Percentiles rank a stretch among this genome's conserved stretches.
Evolutionary conservation across 2,113 vertebrate genomes (phyloP).

Genomic region (Mobula birostris): DNA sequence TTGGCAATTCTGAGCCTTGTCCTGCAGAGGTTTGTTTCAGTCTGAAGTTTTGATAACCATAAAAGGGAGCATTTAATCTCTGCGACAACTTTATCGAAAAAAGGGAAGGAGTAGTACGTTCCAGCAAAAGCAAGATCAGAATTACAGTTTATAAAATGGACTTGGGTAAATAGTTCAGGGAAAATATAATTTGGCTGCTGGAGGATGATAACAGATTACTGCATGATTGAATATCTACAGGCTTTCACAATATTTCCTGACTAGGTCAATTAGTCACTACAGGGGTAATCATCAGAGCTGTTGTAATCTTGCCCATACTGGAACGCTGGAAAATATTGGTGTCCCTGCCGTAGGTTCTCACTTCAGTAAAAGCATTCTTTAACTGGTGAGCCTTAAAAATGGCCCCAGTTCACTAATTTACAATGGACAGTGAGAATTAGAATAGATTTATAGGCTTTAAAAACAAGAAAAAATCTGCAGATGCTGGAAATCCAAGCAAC

Average conservation of each 20-base stretch:
- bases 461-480: too few relatives aligned
- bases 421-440: background rate
- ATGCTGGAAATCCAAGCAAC: too few relatives aligned
- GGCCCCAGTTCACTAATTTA: background rate
- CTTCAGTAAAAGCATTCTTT: background rate
- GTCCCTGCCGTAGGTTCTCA: background rate
- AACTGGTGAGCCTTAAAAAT: background rate
- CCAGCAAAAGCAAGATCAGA: background rate
- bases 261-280: too few relatives aligned
- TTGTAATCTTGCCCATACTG: background rate
- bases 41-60: background rate
- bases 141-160: background rate
- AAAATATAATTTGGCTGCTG: background rate
- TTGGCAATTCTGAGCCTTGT: background rate
- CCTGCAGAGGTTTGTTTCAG: background rate
- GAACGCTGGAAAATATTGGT: background rate
- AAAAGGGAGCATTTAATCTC: background rate
- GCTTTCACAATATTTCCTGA: background rate
- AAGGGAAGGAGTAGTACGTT: background rate
- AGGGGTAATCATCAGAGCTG: background rate
- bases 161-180: background rate
- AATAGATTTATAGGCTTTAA: background rate
- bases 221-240: background rate
- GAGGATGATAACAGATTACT: background rate
- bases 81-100: background rate